Base-by-base conservation (phyloP, 2,888 invertebrate genomes). In the Brenthis hecate region DNA sequence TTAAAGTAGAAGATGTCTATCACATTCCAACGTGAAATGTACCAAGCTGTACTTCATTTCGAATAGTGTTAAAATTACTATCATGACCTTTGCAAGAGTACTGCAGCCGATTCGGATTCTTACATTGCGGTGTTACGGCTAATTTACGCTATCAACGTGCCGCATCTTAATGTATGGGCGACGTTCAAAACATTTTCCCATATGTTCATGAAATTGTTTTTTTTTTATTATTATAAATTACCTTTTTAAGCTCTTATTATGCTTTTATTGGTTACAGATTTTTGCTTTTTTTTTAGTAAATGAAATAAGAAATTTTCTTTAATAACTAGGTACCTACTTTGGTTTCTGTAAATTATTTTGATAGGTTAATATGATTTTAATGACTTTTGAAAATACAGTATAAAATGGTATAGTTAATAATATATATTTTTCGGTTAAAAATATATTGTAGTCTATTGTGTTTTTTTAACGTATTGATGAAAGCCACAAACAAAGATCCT, bases 81-180 rank as follows among this genome's bases (percentile, higher is more conserved):
- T 58, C 54, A 61, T 69, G 73, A 73, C 74, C 73, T 74, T 74
- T 74, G 69, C 66, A 63, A 64, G 62, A 71, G 68, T 66, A 72
- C 70, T 73, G 72, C 71, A 67, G 61, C 61, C 66, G 66, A 62
- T 55, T 70, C 60, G 69, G 70, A 69, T 73, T 73, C 71, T 69
- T 72, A 69, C 71, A 63, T 66, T 65, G 72, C 70, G 69, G 63
- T 66, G 73, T 74, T 75, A 65, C 72, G 74, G 73, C 72, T 73
- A 75, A 74, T 75, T 74, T 76, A 77, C 72, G 68, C 68, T 74
- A 74, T 74, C 71, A 74, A 75, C 76, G 76, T 74, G 57, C 69
- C 75, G 74, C 64, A 76, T 75, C 75, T 70, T 75, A 73, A 74
- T 74, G 63, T 72, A 76, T 69, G 73, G 63, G 55, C 69, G 68